Percentiles rank a stretch among this genome's conserved stretches.
phyloP scores from a whole-genome alignment of 2,797 vertebrate species.

The Takifugu rubripes region DNA sequence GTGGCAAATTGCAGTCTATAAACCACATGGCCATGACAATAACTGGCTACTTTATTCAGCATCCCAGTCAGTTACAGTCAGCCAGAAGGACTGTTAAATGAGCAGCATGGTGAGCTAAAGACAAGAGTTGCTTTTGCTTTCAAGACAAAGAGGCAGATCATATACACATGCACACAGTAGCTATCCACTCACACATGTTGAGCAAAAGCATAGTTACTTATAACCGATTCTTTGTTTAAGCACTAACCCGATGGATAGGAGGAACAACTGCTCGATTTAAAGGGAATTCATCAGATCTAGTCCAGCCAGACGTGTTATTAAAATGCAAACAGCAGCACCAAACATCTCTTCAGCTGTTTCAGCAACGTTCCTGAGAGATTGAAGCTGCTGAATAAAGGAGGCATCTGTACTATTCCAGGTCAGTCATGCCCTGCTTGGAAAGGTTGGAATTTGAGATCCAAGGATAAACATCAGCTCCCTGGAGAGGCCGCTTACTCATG shows the following conservation, averaged over 20 bases:
- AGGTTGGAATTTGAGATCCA: slow-evolving; percentile 76
- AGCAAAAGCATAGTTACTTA: slow-evolving; percentile 50
- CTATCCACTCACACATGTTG: slow-evolving; percentile 63
- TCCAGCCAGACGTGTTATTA: slow-evolving; percentile 81
- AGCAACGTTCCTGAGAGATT: slow-evolving; percentile 72
- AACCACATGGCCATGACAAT: slow-evolving; percentile 79
- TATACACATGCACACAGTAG: slow-evolving; percentile 26
- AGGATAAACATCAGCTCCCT: slow-evolving; percentile 75
- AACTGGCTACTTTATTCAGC: slow-evolving; percentile 70
- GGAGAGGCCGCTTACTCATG: slow-evolving; percentile 63
- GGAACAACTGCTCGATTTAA: slow-evolving; percentile 80
- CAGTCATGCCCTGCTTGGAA: slow-evolving; percentile 72
- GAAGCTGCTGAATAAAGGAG: slow-evolving; percentile 74
- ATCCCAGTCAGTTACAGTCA: slow-evolving; percentile 71
- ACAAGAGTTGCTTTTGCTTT: slow-evolving; percentile 12
- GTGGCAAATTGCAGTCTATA: slow-evolving; percentile 81
- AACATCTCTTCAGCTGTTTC: slow-evolving; percentile 76
- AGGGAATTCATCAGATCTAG: slow-evolving; percentile 89
- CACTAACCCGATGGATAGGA: slow-evolving; percentile 83
- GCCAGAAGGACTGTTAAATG: slow-evolving; percentile 34
- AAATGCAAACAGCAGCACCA: slow-evolving; percentile 86
- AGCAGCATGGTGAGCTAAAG: slow-evolving; percentile 34
- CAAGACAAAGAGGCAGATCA: neutral
- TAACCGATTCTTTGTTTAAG: slow-evolving; percentile 79
- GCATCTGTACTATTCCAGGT: slow-evolving; percentile 77